Evolutionary conservation across 2,888 invertebrate genomes (phyloP).

Genomic region (Polylopha cassiicola): DNA sequence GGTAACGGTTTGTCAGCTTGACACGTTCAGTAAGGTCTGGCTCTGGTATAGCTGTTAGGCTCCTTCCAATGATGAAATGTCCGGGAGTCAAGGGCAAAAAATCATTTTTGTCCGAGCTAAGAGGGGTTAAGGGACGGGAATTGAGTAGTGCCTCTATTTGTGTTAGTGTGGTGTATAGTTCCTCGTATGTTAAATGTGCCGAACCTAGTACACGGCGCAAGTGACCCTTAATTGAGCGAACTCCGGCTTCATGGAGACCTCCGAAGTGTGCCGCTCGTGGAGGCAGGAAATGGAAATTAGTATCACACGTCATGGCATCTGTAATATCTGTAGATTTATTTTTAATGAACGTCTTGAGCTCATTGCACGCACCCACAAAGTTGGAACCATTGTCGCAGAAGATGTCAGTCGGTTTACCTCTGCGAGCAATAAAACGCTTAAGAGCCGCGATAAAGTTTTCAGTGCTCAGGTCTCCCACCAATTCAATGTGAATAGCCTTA

Average conservation of each 20-base stretch:
- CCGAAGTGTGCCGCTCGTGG: no score
- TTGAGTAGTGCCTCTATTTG: not conserved
- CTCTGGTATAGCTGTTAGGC: conserved; percentile 12
- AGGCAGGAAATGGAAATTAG: conserved; percentile 1
- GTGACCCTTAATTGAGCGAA: no score
- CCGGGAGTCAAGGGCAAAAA: conserved; percentile 4
- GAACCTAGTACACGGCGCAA: no score
- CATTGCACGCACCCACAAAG: not conserved
- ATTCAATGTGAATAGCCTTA: conserved; percentile 14
- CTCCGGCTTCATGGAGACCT: no score
- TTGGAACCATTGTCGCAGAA: not conserved
- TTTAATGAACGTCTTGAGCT: not conserved
- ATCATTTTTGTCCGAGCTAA: not conserved
- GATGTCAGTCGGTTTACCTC: conserved; percentile 2
- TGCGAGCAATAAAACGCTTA: conserved; percentile 8
- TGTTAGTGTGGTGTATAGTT: not conserved
- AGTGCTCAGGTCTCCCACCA: conserved; percentile 9
- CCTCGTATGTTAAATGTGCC: no score
- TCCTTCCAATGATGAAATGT: conserved; percentile 15
- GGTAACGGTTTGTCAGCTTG: conserved; percentile 6
- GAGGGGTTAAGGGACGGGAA: conserved; percentile 3
- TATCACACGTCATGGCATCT: not conserved
- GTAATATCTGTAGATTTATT: not conserved
- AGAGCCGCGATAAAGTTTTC: conserved; percentile 3
- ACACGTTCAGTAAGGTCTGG: conserved; percentile 1